Percentiles rank a stretch among this genome's conserved stretches.
Conservation (phyloP, 2,888 invertebrate species). For the Malachius bipustulatus region DNA sequence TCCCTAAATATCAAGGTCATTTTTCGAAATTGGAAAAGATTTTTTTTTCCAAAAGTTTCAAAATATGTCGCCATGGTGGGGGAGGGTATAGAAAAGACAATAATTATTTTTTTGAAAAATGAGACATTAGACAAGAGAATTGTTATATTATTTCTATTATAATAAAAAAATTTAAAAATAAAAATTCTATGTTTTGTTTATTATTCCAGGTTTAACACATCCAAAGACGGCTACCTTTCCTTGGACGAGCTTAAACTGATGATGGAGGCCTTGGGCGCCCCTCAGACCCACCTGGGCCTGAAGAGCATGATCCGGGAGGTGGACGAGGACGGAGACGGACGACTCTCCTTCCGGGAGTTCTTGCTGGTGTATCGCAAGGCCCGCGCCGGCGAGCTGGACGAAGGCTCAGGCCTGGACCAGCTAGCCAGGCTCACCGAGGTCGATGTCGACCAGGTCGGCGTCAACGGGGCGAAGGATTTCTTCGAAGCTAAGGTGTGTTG, state of each 20-base stretch:
- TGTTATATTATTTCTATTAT: too few species aligned
- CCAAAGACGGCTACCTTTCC: conserved; percentile 79
- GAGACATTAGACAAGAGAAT: too few species aligned
- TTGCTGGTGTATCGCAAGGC: conserved; percentile 77
- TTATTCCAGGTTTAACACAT: conserved; percentile 73
- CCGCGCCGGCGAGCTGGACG: conserved; percentile 76
- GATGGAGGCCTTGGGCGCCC: conserved; percentile 94
- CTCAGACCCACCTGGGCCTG: conserved; percentile 89
- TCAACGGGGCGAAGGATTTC: conserved; percentile 88
- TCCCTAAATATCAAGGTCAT: too few species aligned
- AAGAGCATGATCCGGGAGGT: conserved; percentile 92
- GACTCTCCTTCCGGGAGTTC: conserved; percentile 86
- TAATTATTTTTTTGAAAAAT: too few species aligned
- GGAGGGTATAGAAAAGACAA: too few species aligned
- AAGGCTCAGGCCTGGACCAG: conserved; percentile 76
- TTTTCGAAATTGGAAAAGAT: too few species aligned
- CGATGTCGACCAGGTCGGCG: conserved; percentile 88
- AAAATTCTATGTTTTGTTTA: conserved; percentile 10
- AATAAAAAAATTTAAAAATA: conserved; percentile 1
- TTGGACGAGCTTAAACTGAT: conserved; percentile 83
- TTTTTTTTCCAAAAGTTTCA: too few species aligned
- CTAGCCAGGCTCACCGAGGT: conserved; percentile 82
- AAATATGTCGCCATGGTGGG: too few species aligned
- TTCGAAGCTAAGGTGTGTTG: conserved; percentile 76
- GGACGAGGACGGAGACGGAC: conserved; percentile 74